A percentile compares a stretch with the other conserved stretches of the same genome.
These are phyloP conservation scores for Drosophila dives DNA, from an alignment of 2,888 invertebrate species.

Conservation along the genomic window DNA sequence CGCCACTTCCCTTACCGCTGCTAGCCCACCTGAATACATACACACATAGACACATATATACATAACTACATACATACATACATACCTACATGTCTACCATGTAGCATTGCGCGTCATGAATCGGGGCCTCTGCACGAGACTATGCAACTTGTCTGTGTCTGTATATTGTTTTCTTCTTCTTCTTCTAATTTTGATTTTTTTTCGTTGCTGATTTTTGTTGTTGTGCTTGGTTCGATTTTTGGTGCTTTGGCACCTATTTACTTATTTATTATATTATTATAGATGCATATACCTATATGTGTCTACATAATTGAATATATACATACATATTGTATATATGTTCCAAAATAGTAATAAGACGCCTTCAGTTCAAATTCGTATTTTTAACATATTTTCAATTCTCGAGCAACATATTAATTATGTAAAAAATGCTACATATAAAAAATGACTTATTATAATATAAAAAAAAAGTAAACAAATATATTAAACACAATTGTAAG, in stretches of 20 bases:
- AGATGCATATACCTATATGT: conserved; percentile 4
- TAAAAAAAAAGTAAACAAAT: neutral
- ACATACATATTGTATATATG: neutral
- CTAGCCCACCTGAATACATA: conserved; percentile 14
- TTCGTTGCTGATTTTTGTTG: conserved; percentile 14
- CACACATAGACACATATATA: neutral
- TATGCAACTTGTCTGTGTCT: conserved; percentile 65
- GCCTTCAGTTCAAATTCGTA: neutral
- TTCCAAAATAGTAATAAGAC: neutral
- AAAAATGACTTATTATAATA: neutral
- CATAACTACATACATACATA: neutral
- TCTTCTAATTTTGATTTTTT: neutral
- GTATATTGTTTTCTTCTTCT: conserved; percentile 38
- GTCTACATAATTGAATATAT: neutral
- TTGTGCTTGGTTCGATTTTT: conserved; percentile 30
- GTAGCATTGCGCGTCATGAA: conserved; percentile 51
- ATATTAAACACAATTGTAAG: too few species aligned
- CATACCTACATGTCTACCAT: conserved; percentile 15
- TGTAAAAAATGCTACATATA: neutral
- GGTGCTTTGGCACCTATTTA: conserved; percentile 32
- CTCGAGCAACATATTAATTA: neutral
- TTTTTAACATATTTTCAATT: neutral
- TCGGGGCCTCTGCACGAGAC: conserved; percentile 73
- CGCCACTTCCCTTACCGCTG: conserved; percentile 11
- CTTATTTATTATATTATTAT: neutral